Conservation (phyloP, 1,140 invertebrate genomes). For the Drosophila albomicans region DNA sequence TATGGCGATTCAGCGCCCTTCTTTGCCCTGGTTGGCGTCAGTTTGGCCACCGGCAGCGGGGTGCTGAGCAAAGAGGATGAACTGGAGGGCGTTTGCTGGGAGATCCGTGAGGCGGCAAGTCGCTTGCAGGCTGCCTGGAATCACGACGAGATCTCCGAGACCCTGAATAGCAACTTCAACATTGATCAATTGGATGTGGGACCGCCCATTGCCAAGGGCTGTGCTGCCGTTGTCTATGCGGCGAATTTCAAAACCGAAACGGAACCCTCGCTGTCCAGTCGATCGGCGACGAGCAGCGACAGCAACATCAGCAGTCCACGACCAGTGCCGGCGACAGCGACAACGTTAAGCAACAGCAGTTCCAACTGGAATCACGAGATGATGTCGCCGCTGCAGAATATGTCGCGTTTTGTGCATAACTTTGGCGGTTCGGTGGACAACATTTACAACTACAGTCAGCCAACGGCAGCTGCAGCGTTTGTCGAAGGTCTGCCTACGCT, state of each 20-base stretch:
- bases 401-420: conserved; percentile 82
- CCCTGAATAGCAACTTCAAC: conserved; percentile 81
- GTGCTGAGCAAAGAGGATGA: conserved; percentile 93
- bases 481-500: conserved; percentile 28
- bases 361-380: conserved; percentile 52
- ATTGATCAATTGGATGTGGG: conserved; percentile 90
- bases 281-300: neutral
- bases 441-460: conserved; percentile 66
- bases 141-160: conserved; percentile 85
- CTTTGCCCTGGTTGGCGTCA: conserved; percentile 91
- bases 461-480: conserved; percentile 69
- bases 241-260: conserved; percentile 86
- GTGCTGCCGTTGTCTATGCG: conserved; percentile 92
- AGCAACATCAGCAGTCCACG: neutral
- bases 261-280: neutral
- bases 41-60: conserved; percentile 90
- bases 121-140: conserved; percentile 88
- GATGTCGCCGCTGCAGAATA: conserved; percentile 83
- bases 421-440: conserved; percentile 83
- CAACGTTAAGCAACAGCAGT: conserved; percentile 10
- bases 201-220: conserved; percentile 91
- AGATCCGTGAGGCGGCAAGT: conserved; percentile 90
- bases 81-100: conserved; percentile 91
- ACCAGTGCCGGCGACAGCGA: conserved; percentile 8
- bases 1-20: conserved; percentile 90